Evolutionary conservation across 1,140 invertebrate genomes (phyloP), one percentile per base, ranked within the genome.

Genomic region (Apis dorsata): DNA sequence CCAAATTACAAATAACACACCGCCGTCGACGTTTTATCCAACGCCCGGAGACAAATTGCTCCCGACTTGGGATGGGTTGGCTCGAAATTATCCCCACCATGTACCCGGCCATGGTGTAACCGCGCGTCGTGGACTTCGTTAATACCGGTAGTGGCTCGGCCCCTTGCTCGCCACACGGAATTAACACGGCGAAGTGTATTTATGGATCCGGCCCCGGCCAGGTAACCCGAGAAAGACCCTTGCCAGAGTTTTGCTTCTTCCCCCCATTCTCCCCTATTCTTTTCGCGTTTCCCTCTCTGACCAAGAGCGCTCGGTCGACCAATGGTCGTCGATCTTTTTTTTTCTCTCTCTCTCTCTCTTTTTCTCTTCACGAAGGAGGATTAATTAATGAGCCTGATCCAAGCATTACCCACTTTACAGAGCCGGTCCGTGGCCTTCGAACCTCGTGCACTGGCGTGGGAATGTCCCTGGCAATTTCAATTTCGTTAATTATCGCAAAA

Each of bases 91-190:
- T 88, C 84, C 84, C 84, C 74, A 68, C 83, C 78, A 71, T 15
- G 2, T 44, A 44, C 1, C 28, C 53, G 80, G 13, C 53, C 44
- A 19, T 71, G 84, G 86, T 88, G 80, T 88, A 81, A 88, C 84
- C 84, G 82, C 84, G 81, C 81, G 83, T 85, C 87, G 79, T 88
- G 83, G 86, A 86, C 88, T 88, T 84, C 80, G 89, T 91, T 90
- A 93, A 92, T 92, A 93, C 92, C 92, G 86, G 92, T 93, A 93
- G 92, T 93, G 88, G 88, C 86, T 88, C 83, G 85, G 87, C 84
- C 86, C 87, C 91, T 86, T 90, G 89, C 91, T 90, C 89, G 88
- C 88, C 91, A 89, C 91, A 90, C 88, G 90, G 91, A 91, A 92
- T 93, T 92, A 91, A 92, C 91, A 92, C 91, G 90, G 79, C 86